Percentiles rank a stretch among this genome's conserved stretches.
These are phyloP conservation scores for Neoarius graeffei DNA, from an alignment of 2,113 vertebrate genomes.

Conservation along the genomic window DNA sequence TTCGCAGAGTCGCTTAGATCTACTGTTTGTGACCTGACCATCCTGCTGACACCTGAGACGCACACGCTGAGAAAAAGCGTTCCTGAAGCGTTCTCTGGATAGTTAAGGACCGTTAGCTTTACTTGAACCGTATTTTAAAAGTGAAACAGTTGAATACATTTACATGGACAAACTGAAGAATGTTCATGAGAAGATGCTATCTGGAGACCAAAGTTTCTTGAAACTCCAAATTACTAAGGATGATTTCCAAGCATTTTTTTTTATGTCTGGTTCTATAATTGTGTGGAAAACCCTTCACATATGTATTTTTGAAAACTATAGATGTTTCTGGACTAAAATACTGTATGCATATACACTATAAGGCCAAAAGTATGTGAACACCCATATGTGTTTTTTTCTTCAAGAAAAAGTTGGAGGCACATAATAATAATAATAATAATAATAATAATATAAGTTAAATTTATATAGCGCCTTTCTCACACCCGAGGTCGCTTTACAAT, in stretches of 20 bases:
- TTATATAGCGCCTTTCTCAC: too few relatives aligned
- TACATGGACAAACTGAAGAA: background rate
- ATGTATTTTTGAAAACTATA: background rate
- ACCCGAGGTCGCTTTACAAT: too few relatives aligned
- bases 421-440: too few relatives aligned
- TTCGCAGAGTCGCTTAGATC: slow-evolving; percentile 7
- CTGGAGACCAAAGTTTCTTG: background rate
- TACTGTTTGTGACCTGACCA: background rate
- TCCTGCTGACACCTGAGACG: background rate
- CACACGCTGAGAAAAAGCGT: background rate
- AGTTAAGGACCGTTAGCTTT: background rate
- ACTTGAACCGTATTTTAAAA: background rate
- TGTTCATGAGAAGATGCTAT: background rate
- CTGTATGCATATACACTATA: too few relatives aligned
- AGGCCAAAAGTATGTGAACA: background rate
- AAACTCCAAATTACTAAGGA: background rate
- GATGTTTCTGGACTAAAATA: background rate
- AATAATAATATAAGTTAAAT: too few relatives aligned
- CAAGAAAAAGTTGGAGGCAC: background rate
- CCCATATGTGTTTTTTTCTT: background rate
- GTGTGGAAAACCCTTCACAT: background rate
- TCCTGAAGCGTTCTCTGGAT: background rate
- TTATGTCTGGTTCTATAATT: background rate
- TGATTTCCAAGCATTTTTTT: background rate
- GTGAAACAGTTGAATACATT: background rate